Conservation (phyloP, 1,140 invertebrate species). For the Pseudomyrmex dendroicus region DNA sequence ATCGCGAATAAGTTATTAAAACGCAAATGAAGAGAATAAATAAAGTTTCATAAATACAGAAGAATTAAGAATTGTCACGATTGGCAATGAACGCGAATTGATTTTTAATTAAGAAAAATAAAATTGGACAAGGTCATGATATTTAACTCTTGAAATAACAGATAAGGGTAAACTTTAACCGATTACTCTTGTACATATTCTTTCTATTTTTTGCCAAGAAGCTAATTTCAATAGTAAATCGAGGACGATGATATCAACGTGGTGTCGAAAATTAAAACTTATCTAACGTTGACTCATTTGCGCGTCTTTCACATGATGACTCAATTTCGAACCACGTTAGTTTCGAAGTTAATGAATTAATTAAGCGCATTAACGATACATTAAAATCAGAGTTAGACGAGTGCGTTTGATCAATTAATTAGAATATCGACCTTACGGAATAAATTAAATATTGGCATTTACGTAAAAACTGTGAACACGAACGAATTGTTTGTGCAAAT, state of each 20-base stretch:
- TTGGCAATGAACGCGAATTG: too few species aligned
- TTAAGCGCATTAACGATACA: slow-evolving; percentile 8
- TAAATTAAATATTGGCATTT: not conserved
- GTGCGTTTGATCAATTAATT: not conserved
- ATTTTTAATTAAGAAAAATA: not conserved
- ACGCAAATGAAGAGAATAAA: not conserved
- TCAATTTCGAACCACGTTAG: not conserved
- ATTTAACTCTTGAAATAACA: too few species aligned
- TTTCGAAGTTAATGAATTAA: slow-evolving; percentile 9
- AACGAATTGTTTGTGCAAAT: not conserved
- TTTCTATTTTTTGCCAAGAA: not conserved
- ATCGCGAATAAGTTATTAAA: not conserved
- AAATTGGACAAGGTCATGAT: not conserved
- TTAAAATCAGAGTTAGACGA: not conserved
- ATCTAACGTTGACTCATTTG: not conserved
- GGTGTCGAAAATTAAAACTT: slow-evolving; percentile 8
- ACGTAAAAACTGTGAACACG: not conserved
- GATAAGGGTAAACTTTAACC: not conserved
- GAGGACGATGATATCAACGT: not conserved
- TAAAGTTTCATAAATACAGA: not conserved
- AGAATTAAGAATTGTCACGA: not conserved
- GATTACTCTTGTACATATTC: not conserved
- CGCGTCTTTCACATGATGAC: not conserved
- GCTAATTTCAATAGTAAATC: not conserved
- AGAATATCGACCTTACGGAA: not conserved